A percentile compares a stretch with the other conserved stretches of the same genome.
Evolutionary conservation across 1,140 invertebrate genomes (phyloP).

Genomic region (Drosophila truncata): DNA sequence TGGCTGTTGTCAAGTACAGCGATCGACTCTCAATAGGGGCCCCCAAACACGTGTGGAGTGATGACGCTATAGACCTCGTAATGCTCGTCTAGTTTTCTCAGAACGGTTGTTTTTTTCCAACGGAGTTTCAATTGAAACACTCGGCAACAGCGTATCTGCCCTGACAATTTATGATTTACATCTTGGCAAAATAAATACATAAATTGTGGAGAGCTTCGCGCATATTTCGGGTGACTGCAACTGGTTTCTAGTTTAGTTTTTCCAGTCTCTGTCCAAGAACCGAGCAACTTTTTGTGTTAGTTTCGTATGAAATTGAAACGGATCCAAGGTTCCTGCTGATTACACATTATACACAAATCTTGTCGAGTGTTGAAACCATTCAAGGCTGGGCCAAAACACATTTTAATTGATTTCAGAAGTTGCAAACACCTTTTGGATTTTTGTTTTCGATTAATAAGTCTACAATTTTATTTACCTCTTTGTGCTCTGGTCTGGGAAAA

Average conservation of each 20-base stretch:
- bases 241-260: constrained; percentile 41
- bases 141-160: constrained; percentile 18
- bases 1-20: constrained; percentile 38
- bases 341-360: constrained; percentile 34
- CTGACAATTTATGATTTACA: constrained; percentile 25
- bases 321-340: constrained; percentile 39
- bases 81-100: constrained; percentile 10
- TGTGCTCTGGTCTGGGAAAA: constrained; percentile 15
- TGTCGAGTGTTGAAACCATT: constrained; percentile 8
- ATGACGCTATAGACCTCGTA: constrained; percentile 25
- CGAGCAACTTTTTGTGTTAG: constrained; percentile 35
- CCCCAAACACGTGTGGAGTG: constrained; percentile 20
- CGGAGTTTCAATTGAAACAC: constrained; percentile 15
- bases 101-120: constrained; percentile 28
- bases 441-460: constrained; percentile 1
- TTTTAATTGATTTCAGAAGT: neutral
- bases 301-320: constrained; percentile 11
- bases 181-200: constrained; percentile 40
- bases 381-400: constrained; percentile 7
- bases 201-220: constrained; percentile 23
- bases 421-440: neutral
- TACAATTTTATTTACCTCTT: constrained; percentile 28
- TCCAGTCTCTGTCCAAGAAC: constrained; percentile 29
- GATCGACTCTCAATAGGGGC: constrained; percentile 18
- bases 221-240: constrained; percentile 32